Evolutionary conservation across 2,113 vertebrate species (phyloP).

Genomic region (Scytalopus superciliaris): DNA sequence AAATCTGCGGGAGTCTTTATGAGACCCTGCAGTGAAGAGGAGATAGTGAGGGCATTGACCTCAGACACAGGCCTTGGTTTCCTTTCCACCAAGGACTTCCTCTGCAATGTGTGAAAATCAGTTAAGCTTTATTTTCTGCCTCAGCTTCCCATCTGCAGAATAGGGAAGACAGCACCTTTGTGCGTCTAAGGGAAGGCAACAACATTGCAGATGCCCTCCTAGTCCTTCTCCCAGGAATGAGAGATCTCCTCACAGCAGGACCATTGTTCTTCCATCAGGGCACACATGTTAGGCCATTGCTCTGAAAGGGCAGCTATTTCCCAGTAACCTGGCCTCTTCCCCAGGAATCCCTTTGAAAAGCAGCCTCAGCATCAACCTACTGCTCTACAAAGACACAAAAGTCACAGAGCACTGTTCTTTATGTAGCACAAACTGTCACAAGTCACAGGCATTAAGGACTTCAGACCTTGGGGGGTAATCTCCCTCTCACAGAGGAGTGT

Average conservation of each 20-base stretch:
- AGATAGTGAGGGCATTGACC: background rate
- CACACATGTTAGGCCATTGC: background rate
- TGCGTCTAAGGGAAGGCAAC: background rate
- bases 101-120: background rate
- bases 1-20: background rate
- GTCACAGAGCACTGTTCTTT: background rate
- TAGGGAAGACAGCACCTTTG: background rate
- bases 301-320: background rate
- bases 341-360: background rate
- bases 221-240: background rate
- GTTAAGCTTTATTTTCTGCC: background rate
- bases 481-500: background rate
- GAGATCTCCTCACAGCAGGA: background rate
- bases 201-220: background rate
- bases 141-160: background rate
- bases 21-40: background rate
- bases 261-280: background rate
- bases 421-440: accelerated
- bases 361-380: background rate
- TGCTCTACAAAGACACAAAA: accelerated
- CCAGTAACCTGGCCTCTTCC: background rate
- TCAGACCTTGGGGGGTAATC: background rate
- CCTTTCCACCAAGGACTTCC: background rate
- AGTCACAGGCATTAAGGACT: background rate
- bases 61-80: background rate